Evolutionary conservation across 2,797 vertebrate species (phyloP).

Genomic region (Rhabdophis nuchalis): DNA sequence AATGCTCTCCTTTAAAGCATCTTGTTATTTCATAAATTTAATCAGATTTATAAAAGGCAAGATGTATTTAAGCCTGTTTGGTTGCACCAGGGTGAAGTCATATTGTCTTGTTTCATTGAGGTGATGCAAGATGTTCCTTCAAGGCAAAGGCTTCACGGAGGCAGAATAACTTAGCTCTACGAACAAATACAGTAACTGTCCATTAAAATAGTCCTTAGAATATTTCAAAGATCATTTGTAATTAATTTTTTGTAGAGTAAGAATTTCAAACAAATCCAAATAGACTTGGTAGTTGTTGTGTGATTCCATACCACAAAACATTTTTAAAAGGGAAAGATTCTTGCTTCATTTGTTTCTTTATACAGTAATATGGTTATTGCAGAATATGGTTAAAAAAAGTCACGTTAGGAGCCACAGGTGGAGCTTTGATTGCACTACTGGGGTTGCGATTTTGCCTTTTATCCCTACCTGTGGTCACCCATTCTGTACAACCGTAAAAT

Average conservation of each 20-base stretch:
- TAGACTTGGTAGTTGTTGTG: background rate
- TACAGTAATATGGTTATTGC: background rate
- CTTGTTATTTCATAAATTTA: background rate
- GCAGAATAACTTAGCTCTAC: background rate
- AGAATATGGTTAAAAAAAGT: background rate
- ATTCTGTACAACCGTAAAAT: background rate
- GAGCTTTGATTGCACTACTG: background rate
- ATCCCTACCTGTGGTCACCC: background rate
- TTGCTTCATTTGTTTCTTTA: background rate
- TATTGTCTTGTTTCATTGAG: background rate
- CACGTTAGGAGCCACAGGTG: background rate
- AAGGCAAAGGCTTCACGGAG: background rate
- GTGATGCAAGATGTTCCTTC: background rate
- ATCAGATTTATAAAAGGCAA: background rate
- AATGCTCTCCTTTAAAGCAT: background rate
- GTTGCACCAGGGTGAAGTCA: background rate
- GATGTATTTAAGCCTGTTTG: background rate
- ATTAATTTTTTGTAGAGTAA: background rate
- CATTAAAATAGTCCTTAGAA: background rate
- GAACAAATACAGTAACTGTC: background rate
- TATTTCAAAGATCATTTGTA: background rate
- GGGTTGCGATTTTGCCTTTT: background rate
- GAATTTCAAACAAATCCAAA: background rate
- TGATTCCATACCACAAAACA: background rate
- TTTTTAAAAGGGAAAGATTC: background rate